Base-by-base conservation (phyloP, 2,797 vertebrate species). In the Amniataba percoides region DNA sequence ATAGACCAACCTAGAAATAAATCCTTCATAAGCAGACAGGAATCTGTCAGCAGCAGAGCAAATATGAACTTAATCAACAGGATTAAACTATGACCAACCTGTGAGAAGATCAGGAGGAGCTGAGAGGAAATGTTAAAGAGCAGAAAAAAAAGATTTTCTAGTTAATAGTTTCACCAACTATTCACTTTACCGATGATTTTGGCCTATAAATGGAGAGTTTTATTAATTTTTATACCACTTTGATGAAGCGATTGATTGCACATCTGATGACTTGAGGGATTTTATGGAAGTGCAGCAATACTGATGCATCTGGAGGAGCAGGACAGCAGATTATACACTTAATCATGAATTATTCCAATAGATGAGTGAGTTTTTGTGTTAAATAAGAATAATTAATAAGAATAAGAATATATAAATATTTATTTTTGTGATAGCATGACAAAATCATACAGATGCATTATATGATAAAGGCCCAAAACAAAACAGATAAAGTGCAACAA, bases 71-170 rank as follows among this genome's bases (percentile, higher is more conserved):
- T 21, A 15, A 45, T 77, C 45, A 34, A 48, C 27, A 27, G 56
- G 70, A 74, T 66, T 60, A 64, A 79, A 63, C 11, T 52, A n/a
- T 76, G 53, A 60, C 25, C 34, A 25, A 14, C 2, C 21, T 36
- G 23, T 12, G 16, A 13, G 52, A 19, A 34, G 5, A 34, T 8
- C 27, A 23, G 5, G 39, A 9, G 15, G 39, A 42, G 13, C 15
- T 23, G 5, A 15, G 7, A 36, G 19, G 56, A 55, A 27, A 31
- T 3, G 15, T 7, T 25, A 6, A 1, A 19, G 42, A 31, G 3
- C 27, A 27, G 56, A 31, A 4, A 25, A n/a, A n/a, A n/a, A n/a
- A n/a, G n/a, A n/a, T n/a, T n/a, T n/a, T n/a, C n/a, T n/a, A n/a
- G n/a, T n/a, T n/a, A n/a, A n/a, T n/a, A n/a, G n/a, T n/a, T n/a